These are phyloP conservation scores for Chaetops frenatus DNA, from an alignment of 2,113 vertebrate species.

Conservation along the genomic window DNA sequence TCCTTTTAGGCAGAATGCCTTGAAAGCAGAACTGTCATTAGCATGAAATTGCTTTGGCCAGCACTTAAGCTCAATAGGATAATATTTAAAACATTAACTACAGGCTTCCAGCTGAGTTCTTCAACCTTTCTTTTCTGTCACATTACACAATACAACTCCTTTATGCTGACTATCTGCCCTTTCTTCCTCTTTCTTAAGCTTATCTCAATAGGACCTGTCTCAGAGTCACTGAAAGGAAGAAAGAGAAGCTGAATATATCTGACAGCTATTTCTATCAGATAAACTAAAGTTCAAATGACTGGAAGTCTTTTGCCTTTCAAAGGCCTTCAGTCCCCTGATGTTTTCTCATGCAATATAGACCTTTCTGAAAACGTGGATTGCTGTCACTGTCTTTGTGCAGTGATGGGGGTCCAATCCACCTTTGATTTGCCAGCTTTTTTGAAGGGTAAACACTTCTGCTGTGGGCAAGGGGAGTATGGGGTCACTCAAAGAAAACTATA, in stretches of 20 bases:
- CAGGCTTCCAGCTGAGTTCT: background rate
- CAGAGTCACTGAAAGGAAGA: constrained; percentile 39
- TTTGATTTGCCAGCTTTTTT: constrained; percentile 21
- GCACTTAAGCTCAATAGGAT: background rate
- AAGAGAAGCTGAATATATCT: constrained; percentile 52
- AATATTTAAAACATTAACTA: constrained; percentile 47
- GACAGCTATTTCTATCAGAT: constrained; percentile 69
- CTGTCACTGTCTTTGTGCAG: constrained; percentile 43
- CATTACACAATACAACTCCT: constrained; percentile 1
- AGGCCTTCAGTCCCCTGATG: constrained; percentile 1
- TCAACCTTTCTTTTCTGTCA: constrained; percentile 23
- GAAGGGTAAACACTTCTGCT: constrained; percentile 19
- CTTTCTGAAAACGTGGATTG: background rate
- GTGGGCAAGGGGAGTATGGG: background rate
- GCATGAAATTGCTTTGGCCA: background rate
- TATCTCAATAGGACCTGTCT: constrained; percentile 47
- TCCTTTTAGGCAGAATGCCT: background rate
- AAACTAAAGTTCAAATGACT: constrained; percentile 64
- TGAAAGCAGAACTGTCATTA: background rate
- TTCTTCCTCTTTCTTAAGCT: constrained; percentile 25
- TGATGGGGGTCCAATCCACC: background rate
- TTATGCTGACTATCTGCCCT: constrained; percentile 38
- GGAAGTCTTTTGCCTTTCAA: constrained; percentile 60
- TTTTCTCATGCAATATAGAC: background rate
- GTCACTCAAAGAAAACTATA: background rate